These are phyloP conservation scores for Propsilocerus akamusi DNA, from an alignment of 1,140 invertebrate species.

Conservation along the genomic window DNA sequence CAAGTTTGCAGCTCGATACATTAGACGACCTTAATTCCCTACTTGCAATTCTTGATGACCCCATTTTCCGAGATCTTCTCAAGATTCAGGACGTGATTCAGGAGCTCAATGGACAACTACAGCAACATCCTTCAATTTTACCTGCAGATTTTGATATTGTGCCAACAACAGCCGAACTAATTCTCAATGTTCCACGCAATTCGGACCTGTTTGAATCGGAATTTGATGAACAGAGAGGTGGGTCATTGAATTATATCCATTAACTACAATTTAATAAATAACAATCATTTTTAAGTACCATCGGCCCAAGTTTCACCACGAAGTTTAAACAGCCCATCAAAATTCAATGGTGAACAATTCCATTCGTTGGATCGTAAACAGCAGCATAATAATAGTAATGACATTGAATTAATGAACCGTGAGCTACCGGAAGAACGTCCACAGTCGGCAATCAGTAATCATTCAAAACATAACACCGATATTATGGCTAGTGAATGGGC, in stretches of 20 bases:
- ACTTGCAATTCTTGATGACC: slow-evolving; percentile 76
- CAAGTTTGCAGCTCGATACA: slow-evolving; percentile 50
- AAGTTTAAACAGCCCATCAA: slow-evolving; percentile 22
- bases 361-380: background rate
- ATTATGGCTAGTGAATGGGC: slow-evolving; percentile 84
- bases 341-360: slow-evolving; percentile 7
- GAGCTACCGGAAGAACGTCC: slow-evolving; percentile 29
- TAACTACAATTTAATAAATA: background rate
- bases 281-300: slow-evolving; percentile 22
- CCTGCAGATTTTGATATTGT: slow-evolving; percentile 80
- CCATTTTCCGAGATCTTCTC: slow-evolving; percentile 80
- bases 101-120: slow-evolving; percentile 60
- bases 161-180: slow-evolving; percentile 31
- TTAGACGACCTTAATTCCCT: slow-evolving; percentile 72
- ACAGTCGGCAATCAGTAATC: slow-evolving; percentile 48
- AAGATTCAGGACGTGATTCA: slow-evolving; percentile 73
- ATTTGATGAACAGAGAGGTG: slow-evolving; percentile 30
- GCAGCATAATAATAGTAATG: too few relatives aligned
- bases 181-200: slow-evolving; percentile 32
- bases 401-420: slow-evolving; percentile 11
- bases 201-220: slow-evolving; percentile 28
- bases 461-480: slow-evolving; percentile 50
- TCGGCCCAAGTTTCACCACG: slow-evolving; percentile 32
- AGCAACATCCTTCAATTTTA: slow-evolving; percentile 76
- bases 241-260: background rate